These are phyloP conservation scores for Clarias fuscus DNA, from an alignment of 2,797 vertebrate genomes.

Conservation along the genomic window DNA sequence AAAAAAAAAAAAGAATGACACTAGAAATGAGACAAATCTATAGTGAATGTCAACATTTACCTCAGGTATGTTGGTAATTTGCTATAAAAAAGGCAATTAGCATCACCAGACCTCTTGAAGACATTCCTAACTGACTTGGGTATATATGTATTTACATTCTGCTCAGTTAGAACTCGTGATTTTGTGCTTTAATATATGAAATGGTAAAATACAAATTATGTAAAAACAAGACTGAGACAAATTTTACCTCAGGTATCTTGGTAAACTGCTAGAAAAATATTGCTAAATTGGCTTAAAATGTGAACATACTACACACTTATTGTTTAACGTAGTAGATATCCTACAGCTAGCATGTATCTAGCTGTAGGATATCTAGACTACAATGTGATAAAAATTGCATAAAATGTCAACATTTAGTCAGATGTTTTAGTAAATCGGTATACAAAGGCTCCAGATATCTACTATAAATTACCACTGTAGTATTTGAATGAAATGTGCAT, in stretches of 20 bases:
- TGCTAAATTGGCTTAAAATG: not conserved
- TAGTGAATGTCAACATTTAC: not conserved
- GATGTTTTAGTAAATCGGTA: not conserved
- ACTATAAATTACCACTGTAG: not conserved
- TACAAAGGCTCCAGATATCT: not conserved
- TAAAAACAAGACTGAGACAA: not conserved
- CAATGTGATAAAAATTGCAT: not conserved
- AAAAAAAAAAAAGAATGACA: not conserved
- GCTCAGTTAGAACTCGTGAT: not conserved
- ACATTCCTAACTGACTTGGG: no score
- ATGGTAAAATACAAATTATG: not conserved
- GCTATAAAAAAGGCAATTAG: not conserved
- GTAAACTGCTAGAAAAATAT: not conserved
- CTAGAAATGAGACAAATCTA: not conserved
- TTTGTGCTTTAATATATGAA: not conserved
- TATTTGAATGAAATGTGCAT: not conserved
- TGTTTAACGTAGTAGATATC: not conserved
- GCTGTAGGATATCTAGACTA: not conserved
- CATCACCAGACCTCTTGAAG: not conserved
- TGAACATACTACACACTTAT: not conserved
- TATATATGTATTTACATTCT: not conserved
- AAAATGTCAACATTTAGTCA: not conserved
- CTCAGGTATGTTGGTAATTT: not conserved
- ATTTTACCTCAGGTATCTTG: slow-evolving; percentile 10
- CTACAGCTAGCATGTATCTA: not conserved